A percentile compares a stretch with the other conserved stretches of the same genome.
These are phyloP conservation scores for Aphaenogaster rudis DNA, from an alignment of 1,140 invertebrate genomes.

Conservation along the genomic window DNA sequence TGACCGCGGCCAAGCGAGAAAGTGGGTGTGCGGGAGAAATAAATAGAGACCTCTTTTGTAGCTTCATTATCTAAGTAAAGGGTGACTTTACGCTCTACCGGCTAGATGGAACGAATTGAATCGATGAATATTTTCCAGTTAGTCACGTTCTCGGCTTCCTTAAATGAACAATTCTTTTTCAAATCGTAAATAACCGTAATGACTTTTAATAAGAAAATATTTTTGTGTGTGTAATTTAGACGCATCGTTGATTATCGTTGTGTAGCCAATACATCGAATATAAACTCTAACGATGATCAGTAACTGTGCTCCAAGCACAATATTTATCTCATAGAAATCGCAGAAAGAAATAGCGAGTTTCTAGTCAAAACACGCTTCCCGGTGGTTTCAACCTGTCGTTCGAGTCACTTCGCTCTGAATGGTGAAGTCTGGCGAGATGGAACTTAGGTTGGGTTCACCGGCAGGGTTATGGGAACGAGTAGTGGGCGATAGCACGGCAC, in stretches of 20 bases:
- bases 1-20: neutral
- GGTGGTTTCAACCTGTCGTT: constrained; percentile 1
- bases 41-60: constrained; percentile 73
- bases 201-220: neutral
- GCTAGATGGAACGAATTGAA: constrained; percentile 3
- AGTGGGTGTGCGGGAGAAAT: constrained; percentile 44
- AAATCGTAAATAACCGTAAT: neutral
- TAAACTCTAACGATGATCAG: neutral
- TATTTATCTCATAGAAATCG: neutral
- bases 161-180: neutral
- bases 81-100: neutral
- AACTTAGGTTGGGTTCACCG: constrained; percentile 47
- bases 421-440: constrained; percentile 19
- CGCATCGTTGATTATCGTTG: neutral
- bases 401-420: constrained; percentile 23
- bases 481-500: constrained; percentile 41
- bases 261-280: neutral
- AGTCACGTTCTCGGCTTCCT: neutral
- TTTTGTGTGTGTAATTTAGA: neutral
- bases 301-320: neutral
- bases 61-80: constrained; percentile 78
- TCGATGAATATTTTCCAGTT: neutral
- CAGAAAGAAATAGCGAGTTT: neutral
- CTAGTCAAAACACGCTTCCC: neutral
- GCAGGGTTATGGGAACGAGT: constrained; percentile 47